phyloP scores from a whole-genome alignment of 2,888 invertebrate species.

The Mamestra brassicae region DNA sequence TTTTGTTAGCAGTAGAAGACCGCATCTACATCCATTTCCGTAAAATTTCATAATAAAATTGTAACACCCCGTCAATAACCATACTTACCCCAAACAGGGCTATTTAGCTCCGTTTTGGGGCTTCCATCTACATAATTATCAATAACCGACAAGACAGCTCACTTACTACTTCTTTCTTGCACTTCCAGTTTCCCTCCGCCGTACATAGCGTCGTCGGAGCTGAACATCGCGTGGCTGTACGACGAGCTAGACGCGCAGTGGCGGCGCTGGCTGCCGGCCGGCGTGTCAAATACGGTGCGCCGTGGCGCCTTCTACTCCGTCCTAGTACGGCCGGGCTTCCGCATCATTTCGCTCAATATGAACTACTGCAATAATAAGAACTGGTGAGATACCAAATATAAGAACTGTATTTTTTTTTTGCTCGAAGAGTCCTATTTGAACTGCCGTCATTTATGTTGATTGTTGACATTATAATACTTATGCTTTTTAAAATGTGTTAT shows the following conservation, averaged over 20 bases:
- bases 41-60: background rate
- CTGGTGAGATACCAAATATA: slow-evolving; percentile 89
- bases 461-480: background rate
- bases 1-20: no score
- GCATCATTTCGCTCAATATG: slow-evolving; percentile 98
- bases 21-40: background rate
- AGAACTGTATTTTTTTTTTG: background rate
- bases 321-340: slow-evolving; percentile 96
- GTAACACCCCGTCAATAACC: background rate
- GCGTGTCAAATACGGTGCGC: slow-evolving; percentile 96
- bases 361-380: slow-evolving; percentile 99
- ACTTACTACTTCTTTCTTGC: slow-evolving; percentile 19
- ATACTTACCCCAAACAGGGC: no score
- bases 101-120: background rate
- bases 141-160: background rate
- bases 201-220: slow-evolving; percentile 95
- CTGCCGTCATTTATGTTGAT: no score
- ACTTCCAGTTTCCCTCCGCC: slow-evolving; percentile 95
- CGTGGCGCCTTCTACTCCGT: slow-evolving; percentile 98
- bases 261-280: slow-evolving; percentile 97
- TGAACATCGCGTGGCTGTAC: slow-evolving; percentile 97
- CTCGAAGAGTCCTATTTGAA: background rate
- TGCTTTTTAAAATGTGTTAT: background rate
- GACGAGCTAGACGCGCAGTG: slow-evolving; percentile 97
- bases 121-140: background rate